Percentiles rank a stretch among this genome's conserved stretches.
Conservation (phyloP, 23 tunicate genomes). For the Diplosoma virens region DNA sequence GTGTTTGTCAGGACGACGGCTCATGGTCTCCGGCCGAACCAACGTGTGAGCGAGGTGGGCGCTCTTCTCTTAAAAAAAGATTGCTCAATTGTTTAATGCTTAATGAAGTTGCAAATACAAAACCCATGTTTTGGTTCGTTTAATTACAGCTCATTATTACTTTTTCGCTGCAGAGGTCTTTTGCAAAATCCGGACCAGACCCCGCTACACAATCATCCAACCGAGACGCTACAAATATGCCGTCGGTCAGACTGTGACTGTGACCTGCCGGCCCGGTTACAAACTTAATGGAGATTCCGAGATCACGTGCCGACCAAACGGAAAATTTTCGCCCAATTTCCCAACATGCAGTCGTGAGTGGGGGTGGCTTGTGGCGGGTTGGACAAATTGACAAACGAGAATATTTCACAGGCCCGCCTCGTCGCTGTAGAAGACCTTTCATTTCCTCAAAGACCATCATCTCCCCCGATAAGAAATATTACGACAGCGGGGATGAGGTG, state of each 20-base stretch:
- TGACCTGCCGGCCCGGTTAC: neutral
- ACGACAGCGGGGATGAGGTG: neutral
- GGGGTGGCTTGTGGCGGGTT: too few relatives aligned
- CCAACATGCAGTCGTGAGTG: slow-evolving; percentile 13
- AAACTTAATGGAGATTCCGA: neutral
- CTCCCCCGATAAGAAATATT: neutral
- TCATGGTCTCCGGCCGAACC: slow-evolving; percentile 6
- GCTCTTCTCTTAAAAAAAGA: neutral
- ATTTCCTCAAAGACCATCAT: neutral
- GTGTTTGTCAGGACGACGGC: neutral
- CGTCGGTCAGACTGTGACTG: neutral
- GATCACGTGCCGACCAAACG: neutral
- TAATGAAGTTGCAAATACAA: too few relatives aligned
- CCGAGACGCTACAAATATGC: neutral
- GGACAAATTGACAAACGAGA: too few relatives aligned
- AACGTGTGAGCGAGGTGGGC: slow-evolving; percentile 5
- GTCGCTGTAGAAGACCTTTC: neutral
- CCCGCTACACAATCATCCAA: neutral
- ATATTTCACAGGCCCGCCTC: neutral
- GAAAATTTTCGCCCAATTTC: neutral
- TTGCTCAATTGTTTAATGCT: neutral
- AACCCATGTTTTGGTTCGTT: too few relatives aligned
- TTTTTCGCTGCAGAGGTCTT: neutral
- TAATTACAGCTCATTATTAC: neutral
- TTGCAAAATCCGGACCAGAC: neutral